These are phyloP conservation scores for Pollicipes pollicipes DNA, from an alignment of 1,140 invertebrate species.

Conservation along the genomic window DNA sequence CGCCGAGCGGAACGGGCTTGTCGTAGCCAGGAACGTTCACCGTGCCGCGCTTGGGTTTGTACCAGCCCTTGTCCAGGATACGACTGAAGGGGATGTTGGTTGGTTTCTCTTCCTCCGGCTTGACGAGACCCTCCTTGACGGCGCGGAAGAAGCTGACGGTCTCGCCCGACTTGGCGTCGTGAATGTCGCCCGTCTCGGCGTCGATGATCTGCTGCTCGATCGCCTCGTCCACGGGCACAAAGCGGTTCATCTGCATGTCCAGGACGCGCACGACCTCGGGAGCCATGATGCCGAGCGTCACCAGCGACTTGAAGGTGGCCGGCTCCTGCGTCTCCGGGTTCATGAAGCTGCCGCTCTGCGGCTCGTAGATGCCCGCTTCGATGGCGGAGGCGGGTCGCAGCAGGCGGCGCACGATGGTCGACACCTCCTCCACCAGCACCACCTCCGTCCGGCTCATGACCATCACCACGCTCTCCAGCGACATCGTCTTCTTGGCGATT, in stretches of 20 bases:
- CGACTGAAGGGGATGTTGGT: conserved; percentile 1
- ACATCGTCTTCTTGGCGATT: not conserved
- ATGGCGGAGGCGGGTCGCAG: conserved; percentile 45
- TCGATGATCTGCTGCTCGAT: conserved; percentile 53
- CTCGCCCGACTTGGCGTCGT: conserved; percentile 61
- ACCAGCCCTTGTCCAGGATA: not conserved
- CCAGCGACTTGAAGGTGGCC: conserved; percentile 58
- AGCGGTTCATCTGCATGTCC: conserved; percentile 45
- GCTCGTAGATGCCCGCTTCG: conserved; percentile 52
- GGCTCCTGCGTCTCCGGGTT: conserved; percentile 53
- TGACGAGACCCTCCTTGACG: conserved; percentile 31
- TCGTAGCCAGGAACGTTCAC: not conserved
- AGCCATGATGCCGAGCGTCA: conserved; percentile 51
- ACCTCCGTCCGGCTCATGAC: conserved; percentile 13
- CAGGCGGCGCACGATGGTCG: conserved; percentile 34
- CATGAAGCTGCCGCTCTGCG: conserved; percentile 49
- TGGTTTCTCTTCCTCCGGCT: conserved; percentile 38
- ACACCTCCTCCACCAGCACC: conserved; percentile 16
- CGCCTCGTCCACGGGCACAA: conserved; percentile 51
- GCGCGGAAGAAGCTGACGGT: conserved; percentile 68
- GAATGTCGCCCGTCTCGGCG: conserved; percentile 53
- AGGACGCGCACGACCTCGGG: conserved; percentile 55
- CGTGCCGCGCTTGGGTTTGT: not conserved
- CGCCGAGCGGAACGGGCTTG: conserved; percentile 9
- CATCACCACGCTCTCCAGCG: not conserved